Base-by-base conservation (phyloP, 2,888 invertebrate species). In the Brachynemurus nebulosus region DNA sequence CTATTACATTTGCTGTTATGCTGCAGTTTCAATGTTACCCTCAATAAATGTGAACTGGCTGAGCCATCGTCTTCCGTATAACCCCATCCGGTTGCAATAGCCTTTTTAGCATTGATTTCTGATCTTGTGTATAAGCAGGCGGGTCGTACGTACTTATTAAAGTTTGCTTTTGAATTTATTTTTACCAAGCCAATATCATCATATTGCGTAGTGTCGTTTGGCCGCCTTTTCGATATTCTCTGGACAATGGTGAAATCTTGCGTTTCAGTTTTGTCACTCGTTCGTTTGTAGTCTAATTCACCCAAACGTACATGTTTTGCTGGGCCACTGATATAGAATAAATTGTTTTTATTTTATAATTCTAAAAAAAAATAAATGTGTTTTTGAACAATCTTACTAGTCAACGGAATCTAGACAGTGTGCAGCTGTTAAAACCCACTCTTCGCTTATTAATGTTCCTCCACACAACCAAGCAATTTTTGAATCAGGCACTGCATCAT, bases 291-390 rank as follows among this genome's bases (percentile, higher is more conserved):
- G 18, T 36, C 17, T 5, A 36, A 16, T 6, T 36, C 36, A 14
- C 36, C 36, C 18, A 36, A 16, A n/a, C 36, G 36, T 17, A 36
- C 16, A 36, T 36, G 18, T 16, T 36, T 36, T 7, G 16, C 36
- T 17, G 14, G 17, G 11, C 36, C 14, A 36, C 36, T 36, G 9
- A 6, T 17, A 36, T 5, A 14, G 9, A 5, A 4, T 6, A n/a
- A 33, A 33, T 33, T 33, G 16, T 6, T 4, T 4, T 33, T 9
- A 6, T 33, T 4, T 33, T 33, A 16, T 33, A 33, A 6, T 4
- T 33, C 9, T 33, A 33, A n/a, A n/a, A n/a, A n/a, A n/a, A n/a
- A n/a, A n/a, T n/a, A n/a, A n/a, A n/a, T n/a, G n/a, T n/a, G n/a
- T n/a, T n/a, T n/a, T n/a, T n/a, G n/a, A n/a, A n/a, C n/a, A n/a